phyloP scores from a whole-genome alignment of 2,113 vertebrate genomes.

The Xyrauchen texanus region DNA sequence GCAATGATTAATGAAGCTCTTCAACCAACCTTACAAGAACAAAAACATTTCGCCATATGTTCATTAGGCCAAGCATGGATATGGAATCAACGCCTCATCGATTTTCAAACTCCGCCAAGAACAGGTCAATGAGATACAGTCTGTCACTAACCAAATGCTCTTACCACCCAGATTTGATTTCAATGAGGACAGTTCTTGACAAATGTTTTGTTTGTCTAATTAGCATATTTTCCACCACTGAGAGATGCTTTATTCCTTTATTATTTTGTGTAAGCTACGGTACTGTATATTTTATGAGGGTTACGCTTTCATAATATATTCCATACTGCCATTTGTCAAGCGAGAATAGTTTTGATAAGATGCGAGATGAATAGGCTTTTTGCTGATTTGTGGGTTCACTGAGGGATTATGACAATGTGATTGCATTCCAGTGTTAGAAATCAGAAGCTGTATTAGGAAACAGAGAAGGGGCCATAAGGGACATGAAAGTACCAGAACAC shows the following conservation, averaged over 20 bases:
- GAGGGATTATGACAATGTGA: slow-evolving; percentile 17
- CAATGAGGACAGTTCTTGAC: slow-evolving; percentile 4
- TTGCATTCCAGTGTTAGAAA: slow-evolving; percentile 24
- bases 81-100: slow-evolving; percentile 20
- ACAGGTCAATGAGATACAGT: too few species aligned
- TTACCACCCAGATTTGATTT: neutral
- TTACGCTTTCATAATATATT: slow-evolving; percentile 22
- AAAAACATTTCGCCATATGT: slow-evolving; percentile 34
- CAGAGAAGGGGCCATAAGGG: slow-evolving; percentile 54
- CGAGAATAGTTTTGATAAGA: slow-evolving; percentile 35
- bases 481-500: slow-evolving; percentile 55
- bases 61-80: slow-evolving; percentile 26
- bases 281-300: slow-evolving; percentile 14
- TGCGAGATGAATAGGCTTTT: slow-evolving; percentile 28
- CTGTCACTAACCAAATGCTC: too few species aligned
- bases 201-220: slow-evolving; percentile 31
- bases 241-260: slow-evolving; percentile 39
- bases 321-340: slow-evolving; percentile 28
- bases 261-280: neutral
- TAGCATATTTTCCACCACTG: slow-evolving; percentile 22
- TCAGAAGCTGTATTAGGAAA: slow-evolving; percentile 32
- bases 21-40: slow-evolving; percentile 9
- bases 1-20: slow-evolving; percentile 35
- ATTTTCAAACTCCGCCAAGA: slow-evolving; percentile 29
- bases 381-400: slow-evolving; percentile 30